These are phyloP conservation scores for Isichthys henryi DNA, from an alignment of 2,113 vertebrate genomes.

Conservation along the genomic window DNA sequence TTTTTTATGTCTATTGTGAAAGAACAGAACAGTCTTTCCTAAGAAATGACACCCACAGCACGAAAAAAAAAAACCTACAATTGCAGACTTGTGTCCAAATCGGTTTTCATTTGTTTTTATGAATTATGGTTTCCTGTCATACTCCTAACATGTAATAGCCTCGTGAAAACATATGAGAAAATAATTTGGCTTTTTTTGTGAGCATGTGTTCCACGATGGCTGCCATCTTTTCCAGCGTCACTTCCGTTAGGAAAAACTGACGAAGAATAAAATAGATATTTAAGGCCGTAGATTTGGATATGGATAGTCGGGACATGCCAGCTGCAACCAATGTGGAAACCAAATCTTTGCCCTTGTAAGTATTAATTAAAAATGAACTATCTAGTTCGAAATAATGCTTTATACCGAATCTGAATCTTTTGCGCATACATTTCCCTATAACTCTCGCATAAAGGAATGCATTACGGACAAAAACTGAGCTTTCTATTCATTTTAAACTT, in stretches of 20 bases:
- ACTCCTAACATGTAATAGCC: not conserved
- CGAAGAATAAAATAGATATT: not conserved
- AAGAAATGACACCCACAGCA: not conserved
- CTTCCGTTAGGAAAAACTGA: not conserved
- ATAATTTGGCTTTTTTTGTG: not conserved
- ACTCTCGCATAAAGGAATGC: not conserved
- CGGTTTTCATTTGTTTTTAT: not conserved
- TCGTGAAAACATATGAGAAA: not conserved
- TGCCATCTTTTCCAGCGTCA: not conserved
- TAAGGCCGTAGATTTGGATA: not conserved
- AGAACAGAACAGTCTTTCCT: not conserved
- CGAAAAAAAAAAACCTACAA: not conserved
- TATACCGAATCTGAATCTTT: not conserved
- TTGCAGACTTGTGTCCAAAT: not conserved
- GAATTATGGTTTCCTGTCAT: not conserved
- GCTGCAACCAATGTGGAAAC: not conserved
- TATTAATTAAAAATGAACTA: not conserved
- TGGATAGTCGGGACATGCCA: not conserved
- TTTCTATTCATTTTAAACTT: not conserved
- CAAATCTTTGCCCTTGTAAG: not conserved
- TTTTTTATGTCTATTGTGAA: not conserved
- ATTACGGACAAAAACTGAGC: not conserved
- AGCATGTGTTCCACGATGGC: not conserved
- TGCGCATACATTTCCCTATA: not conserved
- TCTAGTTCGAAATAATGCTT: not conserved